Conservation (phyloP, 1,140 invertebrate genomes). For the Ylistrum balloti region DNA sequence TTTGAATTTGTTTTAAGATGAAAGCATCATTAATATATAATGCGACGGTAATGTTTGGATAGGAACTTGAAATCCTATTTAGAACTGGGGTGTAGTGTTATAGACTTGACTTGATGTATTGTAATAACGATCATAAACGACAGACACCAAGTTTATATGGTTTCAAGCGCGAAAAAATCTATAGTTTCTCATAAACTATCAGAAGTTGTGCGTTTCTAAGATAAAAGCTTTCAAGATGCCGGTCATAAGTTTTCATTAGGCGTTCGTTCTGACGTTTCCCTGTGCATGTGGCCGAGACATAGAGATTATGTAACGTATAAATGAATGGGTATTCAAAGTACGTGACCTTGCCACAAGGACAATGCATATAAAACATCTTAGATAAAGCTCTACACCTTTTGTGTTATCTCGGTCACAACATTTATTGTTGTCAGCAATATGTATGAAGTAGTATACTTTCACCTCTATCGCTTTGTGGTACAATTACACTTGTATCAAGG, state of each 20-base stretch:
- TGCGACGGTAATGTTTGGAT: not conserved
- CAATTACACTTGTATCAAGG: not conserved
- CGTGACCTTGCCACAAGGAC: not conserved
- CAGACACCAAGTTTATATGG: constrained; percentile 26
- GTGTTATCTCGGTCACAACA: not conserved
- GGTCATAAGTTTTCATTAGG: constrained; percentile 38
- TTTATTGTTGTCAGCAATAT: not conserved
- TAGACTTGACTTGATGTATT: not conserved
- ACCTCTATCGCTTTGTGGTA: not conserved
- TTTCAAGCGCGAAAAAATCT: constrained; percentile 34
- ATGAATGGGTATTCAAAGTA: constrained; percentile 2
- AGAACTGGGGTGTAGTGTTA: not conserved
- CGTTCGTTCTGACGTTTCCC: constrained; percentile 2
- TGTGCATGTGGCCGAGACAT: constrained; percentile 30
- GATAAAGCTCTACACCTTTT: not conserved
- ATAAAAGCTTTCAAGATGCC: constrained; percentile 38
- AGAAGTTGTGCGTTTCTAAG: constrained; percentile 4
- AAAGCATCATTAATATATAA: constrained; percentile 21
- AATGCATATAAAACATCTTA: not conserved
- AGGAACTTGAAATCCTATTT: not conserved
- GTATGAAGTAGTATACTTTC: not conserved
- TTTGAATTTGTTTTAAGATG: not conserved
- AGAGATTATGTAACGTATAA: constrained; percentile 34
- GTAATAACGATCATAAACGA: not conserved
- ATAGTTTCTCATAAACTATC: constrained; percentile 18